These are phyloP conservation scores for Xenopus tropicalis DNA, from an alignment of 2,113 vertebrate species.

Conservation along the genomic window DNA sequence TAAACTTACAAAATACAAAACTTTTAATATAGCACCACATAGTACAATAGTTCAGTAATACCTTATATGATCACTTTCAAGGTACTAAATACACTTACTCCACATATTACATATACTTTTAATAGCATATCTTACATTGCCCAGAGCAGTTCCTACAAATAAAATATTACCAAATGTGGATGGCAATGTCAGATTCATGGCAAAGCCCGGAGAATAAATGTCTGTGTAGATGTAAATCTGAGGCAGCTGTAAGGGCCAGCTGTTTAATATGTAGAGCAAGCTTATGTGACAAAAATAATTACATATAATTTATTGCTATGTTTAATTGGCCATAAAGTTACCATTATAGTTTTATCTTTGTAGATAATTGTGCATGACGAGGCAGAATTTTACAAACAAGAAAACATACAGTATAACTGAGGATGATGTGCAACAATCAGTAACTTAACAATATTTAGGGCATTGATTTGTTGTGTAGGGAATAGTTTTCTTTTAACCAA, in stretches of 20 bases:
- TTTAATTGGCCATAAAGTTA: neutral
- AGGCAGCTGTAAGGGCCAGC: neutral
- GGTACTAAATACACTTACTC: no score
- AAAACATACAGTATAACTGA: no score
- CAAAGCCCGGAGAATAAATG: neutral
- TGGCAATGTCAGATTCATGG: neutral
- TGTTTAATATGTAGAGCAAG: neutral
- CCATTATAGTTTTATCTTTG: neutral
- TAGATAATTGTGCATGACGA: neutral
- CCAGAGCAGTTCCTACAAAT: neutral
- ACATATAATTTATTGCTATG: constrained; percentile 1
- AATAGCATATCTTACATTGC: neutral
- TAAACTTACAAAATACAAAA: no score
- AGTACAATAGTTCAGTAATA: no score
- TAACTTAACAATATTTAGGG: no score
- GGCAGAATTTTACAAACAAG: neutral
- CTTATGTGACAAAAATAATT: constrained; percentile 1
- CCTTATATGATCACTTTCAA: no score
- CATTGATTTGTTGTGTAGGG: no score
- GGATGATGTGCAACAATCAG: no score
- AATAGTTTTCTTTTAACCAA: no score
- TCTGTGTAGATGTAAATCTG: neutral
- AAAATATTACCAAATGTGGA: neutral
- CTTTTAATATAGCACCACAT: no score
- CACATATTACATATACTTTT: no score